These are phyloP conservation scores for Drosophila mulleri DNA, from an alignment of 2,888 invertebrate species.

Conservation along the genomic window DNA sequence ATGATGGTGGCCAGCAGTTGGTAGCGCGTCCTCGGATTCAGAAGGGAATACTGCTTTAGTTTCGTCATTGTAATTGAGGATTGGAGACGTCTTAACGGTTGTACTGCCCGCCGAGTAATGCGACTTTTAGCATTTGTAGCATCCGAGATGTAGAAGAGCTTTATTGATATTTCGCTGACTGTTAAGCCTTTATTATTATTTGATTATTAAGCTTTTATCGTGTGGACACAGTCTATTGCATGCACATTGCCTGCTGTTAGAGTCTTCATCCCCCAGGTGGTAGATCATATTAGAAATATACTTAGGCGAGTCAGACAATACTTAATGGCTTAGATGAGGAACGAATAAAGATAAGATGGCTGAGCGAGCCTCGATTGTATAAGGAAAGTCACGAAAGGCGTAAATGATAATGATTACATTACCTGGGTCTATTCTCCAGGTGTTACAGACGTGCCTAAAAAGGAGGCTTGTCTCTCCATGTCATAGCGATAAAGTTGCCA, in stretches of 20 bases:
- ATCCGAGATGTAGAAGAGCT: neutral
- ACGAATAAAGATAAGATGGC: slow-evolving; percentile 21
- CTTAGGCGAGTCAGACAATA: slow-evolving; percentile 7
- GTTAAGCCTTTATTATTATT: too few species aligned
- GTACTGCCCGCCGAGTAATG: slow-evolving; percentile 17
- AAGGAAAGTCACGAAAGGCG: neutral
- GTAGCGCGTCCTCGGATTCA: slow-evolving; percentile 52
- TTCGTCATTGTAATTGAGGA: slow-evolving; percentile 29
- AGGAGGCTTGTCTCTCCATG: slow-evolving; percentile 12
- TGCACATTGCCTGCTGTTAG: neutral
- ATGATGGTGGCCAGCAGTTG: slow-evolving; percentile 73
- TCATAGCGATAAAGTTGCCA: neutral
- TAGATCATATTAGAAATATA: neutral
- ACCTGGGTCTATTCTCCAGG: neutral
- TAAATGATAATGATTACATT: neutral
- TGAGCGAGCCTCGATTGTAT: neutral
- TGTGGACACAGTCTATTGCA: neutral
- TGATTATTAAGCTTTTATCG: neutral
- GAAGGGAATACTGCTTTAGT: slow-evolving; percentile 38
- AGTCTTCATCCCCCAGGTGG: neutral
- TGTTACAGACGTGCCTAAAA: neutral
- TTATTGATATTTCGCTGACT: slow-evolving; percentile 1
- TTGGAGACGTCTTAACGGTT: slow-evolving; percentile 13
- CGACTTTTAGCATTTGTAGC: neutral
- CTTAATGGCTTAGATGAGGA: slow-evolving; percentile 6